Evolutionary conservation across 2,113 vertebrate genomes (phyloP).

Genomic region (Meriones unguiculatus): DNA sequence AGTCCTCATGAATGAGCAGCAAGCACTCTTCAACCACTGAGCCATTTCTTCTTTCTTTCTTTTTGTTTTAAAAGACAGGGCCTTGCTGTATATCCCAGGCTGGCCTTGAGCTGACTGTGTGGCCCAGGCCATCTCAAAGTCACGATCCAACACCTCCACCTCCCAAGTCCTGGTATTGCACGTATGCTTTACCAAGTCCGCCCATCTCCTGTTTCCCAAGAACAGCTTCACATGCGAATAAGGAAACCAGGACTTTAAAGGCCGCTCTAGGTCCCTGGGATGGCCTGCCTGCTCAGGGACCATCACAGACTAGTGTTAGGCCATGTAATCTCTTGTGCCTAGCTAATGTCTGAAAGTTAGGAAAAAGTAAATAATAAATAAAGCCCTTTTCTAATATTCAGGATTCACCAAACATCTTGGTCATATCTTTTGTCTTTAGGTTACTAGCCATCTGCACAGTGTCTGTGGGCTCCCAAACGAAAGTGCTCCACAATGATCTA

Average conservation of each 20-base stretch:
- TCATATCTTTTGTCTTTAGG: not conserved
- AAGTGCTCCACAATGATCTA: conserved; percentile 46
- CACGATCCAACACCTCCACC: not conserved
- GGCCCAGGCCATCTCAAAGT: not conserved
- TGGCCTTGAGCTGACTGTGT: not conserved
- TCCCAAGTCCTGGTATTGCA: not conserved
- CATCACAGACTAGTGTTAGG: not conserved
- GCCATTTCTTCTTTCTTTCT: not conserved
- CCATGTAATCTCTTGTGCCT: not conserved
- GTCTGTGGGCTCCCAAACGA: conserved; percentile 36
- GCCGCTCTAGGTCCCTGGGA: not conserved
- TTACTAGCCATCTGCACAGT: not conserved
- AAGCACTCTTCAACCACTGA: not conserved
- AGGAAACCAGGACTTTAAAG: not conserved
- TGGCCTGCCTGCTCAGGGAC: not conserved
- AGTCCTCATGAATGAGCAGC: not conserved
- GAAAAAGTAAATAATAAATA: not conserved
- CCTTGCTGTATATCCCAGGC: not conserved
- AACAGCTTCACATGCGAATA: not conserved
- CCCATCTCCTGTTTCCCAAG: not conserved
- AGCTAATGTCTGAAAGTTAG: conserved; percentile 44
- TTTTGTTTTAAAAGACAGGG: not conserved
- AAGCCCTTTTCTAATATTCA: not conserved
- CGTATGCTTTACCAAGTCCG: no score
- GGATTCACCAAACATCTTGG: not conserved